Conservation (phyloP, 2,113 vertebrate species). For the Indicator maculatus region DNA sequence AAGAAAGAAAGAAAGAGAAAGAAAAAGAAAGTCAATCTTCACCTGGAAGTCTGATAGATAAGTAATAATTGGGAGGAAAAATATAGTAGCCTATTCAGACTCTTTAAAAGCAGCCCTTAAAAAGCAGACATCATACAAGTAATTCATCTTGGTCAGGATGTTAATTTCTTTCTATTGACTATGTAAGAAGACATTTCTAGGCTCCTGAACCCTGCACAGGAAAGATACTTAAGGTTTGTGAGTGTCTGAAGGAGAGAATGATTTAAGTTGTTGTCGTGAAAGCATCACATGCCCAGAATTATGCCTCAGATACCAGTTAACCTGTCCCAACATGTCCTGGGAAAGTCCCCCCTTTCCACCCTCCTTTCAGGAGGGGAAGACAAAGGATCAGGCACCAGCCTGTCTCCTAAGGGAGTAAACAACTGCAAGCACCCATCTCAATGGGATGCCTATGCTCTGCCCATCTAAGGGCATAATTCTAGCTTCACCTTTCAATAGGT, state of each 20-base stretch:
- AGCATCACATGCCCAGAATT: too few species aligned
- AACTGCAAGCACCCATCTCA: too few species aligned
- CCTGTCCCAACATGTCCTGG: too few species aligned
- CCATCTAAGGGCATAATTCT: too few species aligned
- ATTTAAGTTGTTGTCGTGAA: not conserved
- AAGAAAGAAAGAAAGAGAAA: too few species aligned
- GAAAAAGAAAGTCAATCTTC: not conserved
- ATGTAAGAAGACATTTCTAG: not conserved
- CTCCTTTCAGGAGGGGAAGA: too few species aligned
- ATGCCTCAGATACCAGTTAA: too few species aligned
- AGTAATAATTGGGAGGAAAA: not conserved
- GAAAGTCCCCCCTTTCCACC: too few species aligned
- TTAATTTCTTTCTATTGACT: not conserved
- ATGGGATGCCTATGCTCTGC: too few species aligned
- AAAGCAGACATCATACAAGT: not conserved
- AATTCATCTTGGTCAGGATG: not conserved
- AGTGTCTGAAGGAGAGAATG: not conserved
- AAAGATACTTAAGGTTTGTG: not conserved
- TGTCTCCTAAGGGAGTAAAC: too few species aligned
- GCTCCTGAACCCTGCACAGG: not conserved
- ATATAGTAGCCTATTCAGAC: not conserved
- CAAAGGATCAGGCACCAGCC: too few species aligned
- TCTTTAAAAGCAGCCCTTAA: not conserved
- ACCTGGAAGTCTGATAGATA: not conserved
- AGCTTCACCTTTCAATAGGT: too few species aligned